These are phyloP conservation scores for Glaucopsyche alexis DNA, from an alignment of 2,888 invertebrate species.

Conservation along the genomic window DNA sequence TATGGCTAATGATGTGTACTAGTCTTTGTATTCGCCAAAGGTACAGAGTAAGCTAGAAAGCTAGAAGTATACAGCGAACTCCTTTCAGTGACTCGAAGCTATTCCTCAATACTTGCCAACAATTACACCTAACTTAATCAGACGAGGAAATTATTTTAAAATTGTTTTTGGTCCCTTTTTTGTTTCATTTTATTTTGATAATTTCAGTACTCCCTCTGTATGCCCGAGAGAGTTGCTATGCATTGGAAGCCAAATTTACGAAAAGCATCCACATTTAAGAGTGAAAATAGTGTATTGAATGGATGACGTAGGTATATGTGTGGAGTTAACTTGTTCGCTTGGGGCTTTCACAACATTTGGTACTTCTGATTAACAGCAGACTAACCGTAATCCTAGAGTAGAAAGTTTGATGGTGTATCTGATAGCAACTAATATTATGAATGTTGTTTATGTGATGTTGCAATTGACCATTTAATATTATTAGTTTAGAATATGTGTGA, in stretches of 20 bases:
- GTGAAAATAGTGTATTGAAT: slow-evolving; percentile 80
- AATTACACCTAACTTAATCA: neutral
- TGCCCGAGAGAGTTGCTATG: slow-evolving; percentile 79
- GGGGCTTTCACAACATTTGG: slow-evolving; percentile 45
- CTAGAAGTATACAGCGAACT: slow-evolving; percentile 35
- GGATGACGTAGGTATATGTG: slow-evolving; percentile 74
- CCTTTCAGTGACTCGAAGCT: slow-evolving; percentile 19
- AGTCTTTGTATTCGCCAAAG: slow-evolving; percentile 38
- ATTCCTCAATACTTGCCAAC: neutral
- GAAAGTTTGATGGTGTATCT: slow-evolving; percentile 71
- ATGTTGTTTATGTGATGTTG: slow-evolving; percentile 78
- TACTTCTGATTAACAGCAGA: slow-evolving; percentile 43
- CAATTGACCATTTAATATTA: slow-evolving; percentile 63
- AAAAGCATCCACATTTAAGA: slow-evolving; percentile 79
- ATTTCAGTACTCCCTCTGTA: slow-evolving; percentile 79
- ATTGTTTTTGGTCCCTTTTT: slow-evolving; percentile 47
- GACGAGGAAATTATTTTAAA: slow-evolving; percentile 33
- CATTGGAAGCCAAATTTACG: slow-evolving; percentile 79
- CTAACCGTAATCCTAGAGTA: slow-evolving; percentile 57
- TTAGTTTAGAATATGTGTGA: slow-evolving; percentile 73
- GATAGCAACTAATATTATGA: slow-evolving; percentile 67
- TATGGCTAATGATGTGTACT: slow-evolving; percentile 39
- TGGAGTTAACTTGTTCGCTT: slow-evolving; percentile 42
- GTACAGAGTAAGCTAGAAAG: slow-evolving; percentile 42
- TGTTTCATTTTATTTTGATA: slow-evolving; percentile 56